Evolutionary conservation across 2,888 invertebrate species (phyloP), one percentile per base, ranked within the genome.

Genomic region (Myopa tessellatipennis): DNA sequence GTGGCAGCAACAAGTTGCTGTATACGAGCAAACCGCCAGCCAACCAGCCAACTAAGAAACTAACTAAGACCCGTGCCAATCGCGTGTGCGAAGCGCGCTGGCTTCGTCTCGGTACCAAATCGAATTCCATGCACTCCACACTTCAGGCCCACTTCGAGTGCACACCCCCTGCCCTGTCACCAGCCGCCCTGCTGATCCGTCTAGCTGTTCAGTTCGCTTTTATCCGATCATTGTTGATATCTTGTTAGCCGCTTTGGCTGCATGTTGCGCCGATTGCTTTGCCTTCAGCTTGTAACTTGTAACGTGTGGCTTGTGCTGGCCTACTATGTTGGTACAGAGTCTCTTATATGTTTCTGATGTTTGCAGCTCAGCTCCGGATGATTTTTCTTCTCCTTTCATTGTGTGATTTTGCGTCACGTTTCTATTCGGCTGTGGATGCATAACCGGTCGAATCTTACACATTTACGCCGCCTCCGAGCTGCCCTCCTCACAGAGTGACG

Each of bases 11-110:
- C 74, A 77, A 80, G 82, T 80, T 18, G 26, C 74, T 18, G 3
- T 12, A 7, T 10, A 52, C 70, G 10, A 63, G 34, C 45, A 45
- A 26, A 26, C 26, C 26, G 26, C 26, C 26, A 26, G 26, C 26
- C 74, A 55, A 74, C 55, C 60, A 61, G 63, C 74, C 70, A 72
- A n/a, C 74, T 78, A 52, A 52, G 60, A 68, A 67, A 61, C 74
- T 73, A 55, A 67, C 76, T 72, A 60, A 71, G 79, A 70, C 88
- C 88, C 88, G 88, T 88, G 88, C 88, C 88, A 86, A 88, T 88
- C 88, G 88, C 89, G 88, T 89, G 88, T 86, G 85, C 85, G 85
- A 86, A 85, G 87, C 85, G 86, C 84, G 88, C 85, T 84, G 74
- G 77, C 78, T 71, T 74, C 76, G 78, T 74, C 78, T 75, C 68